A percentile compares a stretch with the other conserved stretches of the same genome.
These are phyloP conservation scores for Himalopsyche japonica DNA, from an alignment of 2,888 invertebrate species.

Conservation along the genomic window DNA sequence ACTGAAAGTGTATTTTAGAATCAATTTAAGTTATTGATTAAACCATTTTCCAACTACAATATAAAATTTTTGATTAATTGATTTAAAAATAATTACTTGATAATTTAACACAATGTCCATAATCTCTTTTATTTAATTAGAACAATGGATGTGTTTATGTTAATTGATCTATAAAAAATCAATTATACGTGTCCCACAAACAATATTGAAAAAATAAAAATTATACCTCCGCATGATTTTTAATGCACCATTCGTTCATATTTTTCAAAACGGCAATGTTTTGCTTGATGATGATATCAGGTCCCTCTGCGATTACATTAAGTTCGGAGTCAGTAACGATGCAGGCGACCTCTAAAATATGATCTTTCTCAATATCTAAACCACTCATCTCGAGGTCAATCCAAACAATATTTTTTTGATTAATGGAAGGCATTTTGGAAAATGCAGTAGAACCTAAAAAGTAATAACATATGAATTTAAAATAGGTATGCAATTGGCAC, in stretches of 20 bases:
- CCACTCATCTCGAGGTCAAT: conserved; percentile 91
- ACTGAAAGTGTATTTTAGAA: no score
- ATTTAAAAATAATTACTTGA: no score
- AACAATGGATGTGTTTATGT: no score
- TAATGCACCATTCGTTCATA: conserved; percentile 86
- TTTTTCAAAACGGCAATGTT: conserved; percentile 68
- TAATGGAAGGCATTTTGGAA: neutral
- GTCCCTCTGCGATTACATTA: conserved; percentile 74
- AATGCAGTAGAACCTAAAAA: neutral
- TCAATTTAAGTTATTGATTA: no score
- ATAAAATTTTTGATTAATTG: no score
- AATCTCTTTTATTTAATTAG: no score
- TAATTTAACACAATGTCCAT: no score
- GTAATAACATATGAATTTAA: neutral
- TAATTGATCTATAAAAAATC: no score
- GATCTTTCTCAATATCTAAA: conserved; percentile 72
- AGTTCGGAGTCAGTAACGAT: conserved; percentile 82
- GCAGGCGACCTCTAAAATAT: conserved; percentile 88
- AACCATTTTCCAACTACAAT: no score
- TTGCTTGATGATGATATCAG: conserved; percentile 78
- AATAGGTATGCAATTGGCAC: no score
- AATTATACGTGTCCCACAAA: no score
- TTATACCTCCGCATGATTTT: conserved; percentile 75
- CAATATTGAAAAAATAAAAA: neutral
- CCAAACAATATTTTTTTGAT: conserved; percentile 65